Evolutionary conservation across 2,113 vertebrate genomes (phyloP), one percentile per base, ranked within the genome.

Genomic region (Scytalopus superciliaris): DNA sequence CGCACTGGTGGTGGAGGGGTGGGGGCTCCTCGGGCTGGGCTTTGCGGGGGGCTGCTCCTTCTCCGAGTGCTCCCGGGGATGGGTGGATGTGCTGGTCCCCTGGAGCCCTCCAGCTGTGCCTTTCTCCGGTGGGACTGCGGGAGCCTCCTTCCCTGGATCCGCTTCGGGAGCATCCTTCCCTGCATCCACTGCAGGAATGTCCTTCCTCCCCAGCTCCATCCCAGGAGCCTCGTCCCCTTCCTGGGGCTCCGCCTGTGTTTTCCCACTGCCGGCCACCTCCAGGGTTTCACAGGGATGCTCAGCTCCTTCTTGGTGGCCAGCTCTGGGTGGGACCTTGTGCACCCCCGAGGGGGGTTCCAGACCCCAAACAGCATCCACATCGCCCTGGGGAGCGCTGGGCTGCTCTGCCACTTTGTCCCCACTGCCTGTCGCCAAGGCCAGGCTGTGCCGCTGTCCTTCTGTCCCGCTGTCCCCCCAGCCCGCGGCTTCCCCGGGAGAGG

Each of bases 301-400:
- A 0, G 52, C 76, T 63, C 39, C 50, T 75, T 2, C 50, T 52
- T 52, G 77, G 16, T 17, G 42, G n/a, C 50, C 28, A 2, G 1
- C 6, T 1, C 62, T 12, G 47, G 27, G 22, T 8, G 79, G 60
- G 30, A 28, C 17, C 19, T 47, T 0, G 1, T 12, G 42, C 21
- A 14, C 13, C 55, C 2, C 52, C 1, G 2, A 22, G 55, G 62
- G 33, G 11, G 25, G 28, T 37, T 30, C 62, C 13, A 4, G 22
- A 5, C 6, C 33, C 6, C 3, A 3, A 0, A 1, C 39, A 7
- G 10, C 2, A 2, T 18, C 77, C 5, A 1, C 3, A 2, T 35
- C 14, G 35, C 19, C 22, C 2, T 0, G 16, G 45, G 66, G n/a
- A 45, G 60, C 5, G 1, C 76, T 6, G 50, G 39, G 60, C 60